Conservation (phyloP, 2,888 invertebrate genomes). For the Latrodectus elegans region DNA sequence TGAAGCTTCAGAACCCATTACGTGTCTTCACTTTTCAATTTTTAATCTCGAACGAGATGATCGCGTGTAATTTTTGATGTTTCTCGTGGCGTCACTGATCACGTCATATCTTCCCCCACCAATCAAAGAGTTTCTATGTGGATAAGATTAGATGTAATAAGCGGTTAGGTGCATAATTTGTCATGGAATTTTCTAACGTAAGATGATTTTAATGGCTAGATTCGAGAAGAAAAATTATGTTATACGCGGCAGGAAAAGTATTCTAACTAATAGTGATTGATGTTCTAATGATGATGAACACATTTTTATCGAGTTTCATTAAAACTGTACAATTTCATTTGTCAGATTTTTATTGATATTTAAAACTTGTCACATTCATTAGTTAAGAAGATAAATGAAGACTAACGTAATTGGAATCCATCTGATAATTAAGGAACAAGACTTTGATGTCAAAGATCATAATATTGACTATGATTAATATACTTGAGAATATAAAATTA, state of each 20-base stretch:
- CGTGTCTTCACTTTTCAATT: slow-evolving; percentile 32
- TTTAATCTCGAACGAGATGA: slow-evolving; percentile 33
- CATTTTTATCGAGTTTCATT: no score
- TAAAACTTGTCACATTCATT: no score
- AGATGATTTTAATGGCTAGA: slow-evolving; percentile 51
- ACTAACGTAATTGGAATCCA: no score
- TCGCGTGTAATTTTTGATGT: slow-evolving; percentile 28
- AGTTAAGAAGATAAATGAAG: no score
- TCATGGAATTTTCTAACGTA: slow-evolving; percentile 10
- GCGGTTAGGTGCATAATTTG: slow-evolving; percentile 37
- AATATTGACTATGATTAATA: no score
- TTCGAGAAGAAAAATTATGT: slow-evolving; percentile 27
- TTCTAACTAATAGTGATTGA: not conserved
- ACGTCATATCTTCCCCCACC: not conserved
- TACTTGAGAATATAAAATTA: no score
- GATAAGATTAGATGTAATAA: slow-evolving; percentile 44
- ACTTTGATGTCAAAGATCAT: no score
- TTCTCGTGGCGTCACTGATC: slow-evolving; percentile 19
- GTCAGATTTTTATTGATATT: no score
- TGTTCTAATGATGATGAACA: no score
- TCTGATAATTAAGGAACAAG: no score
- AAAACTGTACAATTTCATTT: no score
- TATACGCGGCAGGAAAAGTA: not conserved
- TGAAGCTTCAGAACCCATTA: slow-evolving; percentile 10
- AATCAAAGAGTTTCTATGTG: not conserved